Evolutionary conservation across 2,888 invertebrate species (phyloP).

Genomic region (Lasioglossum malachurum): DNA sequence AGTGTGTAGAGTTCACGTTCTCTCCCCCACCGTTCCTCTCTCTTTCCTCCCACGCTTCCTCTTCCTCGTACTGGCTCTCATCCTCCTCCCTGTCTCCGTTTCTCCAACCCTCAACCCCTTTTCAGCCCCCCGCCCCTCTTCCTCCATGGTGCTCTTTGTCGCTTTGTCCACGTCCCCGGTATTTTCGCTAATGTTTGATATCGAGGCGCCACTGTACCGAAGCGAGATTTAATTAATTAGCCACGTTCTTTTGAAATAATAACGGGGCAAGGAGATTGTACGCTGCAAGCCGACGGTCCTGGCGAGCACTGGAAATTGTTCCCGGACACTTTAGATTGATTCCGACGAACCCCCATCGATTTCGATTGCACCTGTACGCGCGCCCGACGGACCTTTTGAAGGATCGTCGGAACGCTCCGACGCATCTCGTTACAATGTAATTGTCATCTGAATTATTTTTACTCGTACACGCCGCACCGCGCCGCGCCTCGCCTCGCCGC

Average conservation of each 20-base stretch:
- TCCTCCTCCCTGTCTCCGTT: background rate
- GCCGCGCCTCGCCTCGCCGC: background rate
- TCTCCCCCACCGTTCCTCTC: slow-evolving; percentile 1
- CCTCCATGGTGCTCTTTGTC: background rate
- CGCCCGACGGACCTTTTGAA: background rate
- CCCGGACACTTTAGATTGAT: slow-evolving; percentile 13
- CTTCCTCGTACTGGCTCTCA: background rate
- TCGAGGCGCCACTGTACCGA: slow-evolving; percentile 16
- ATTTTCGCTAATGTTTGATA: slow-evolving; percentile 38
- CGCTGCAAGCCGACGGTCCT: background rate
- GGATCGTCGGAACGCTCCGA: background rate
- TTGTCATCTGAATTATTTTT: slow-evolving; percentile 3
- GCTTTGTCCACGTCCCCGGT: background rate
- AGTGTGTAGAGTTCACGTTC: slow-evolving; percentile 47
- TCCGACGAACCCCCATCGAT: background rate
- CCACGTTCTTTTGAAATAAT: slow-evolving; percentile 9
- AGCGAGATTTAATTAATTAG: slow-evolving; percentile 40
- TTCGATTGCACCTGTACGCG: background rate
- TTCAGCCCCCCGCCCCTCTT: background rate
- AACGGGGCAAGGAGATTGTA: slow-evolving; percentile 6
- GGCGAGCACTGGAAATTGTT: background rate
- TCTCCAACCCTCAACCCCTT: background rate
- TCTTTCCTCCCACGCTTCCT: background rate
- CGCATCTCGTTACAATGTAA: slow-evolving; percentile 1
- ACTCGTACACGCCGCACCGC: background rate